These are phyloP conservation scores for Helicoverpa armigera DNA, from an alignment of 1,140 invertebrate genomes.

Conservation along the genomic window DNA sequence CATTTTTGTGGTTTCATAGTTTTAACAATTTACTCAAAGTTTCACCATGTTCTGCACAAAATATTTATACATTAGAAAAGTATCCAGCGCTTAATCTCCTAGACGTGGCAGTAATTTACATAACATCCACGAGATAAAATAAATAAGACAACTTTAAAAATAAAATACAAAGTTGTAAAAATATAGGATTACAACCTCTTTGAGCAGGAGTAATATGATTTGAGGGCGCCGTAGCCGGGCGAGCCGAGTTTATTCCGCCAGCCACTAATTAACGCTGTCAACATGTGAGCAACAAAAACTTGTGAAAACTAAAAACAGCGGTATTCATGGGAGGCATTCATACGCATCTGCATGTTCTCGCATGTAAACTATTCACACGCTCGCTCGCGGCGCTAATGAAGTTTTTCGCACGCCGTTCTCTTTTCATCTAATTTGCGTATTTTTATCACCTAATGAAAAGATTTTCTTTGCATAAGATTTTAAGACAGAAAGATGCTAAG, in stretches of 20 bases:
- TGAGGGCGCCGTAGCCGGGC: not conserved
- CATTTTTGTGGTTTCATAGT: not conserved
- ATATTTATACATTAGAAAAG: too few relatives aligned
- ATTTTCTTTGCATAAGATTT: constrained; percentile 24
- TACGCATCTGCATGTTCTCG: constrained; percentile 32
- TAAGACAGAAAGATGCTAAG: not conserved
- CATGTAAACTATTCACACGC: constrained; percentile 44
- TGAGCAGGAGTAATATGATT: constrained; percentile 21
- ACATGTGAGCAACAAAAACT: constrained; percentile 28
- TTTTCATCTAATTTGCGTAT: constrained; percentile 23
- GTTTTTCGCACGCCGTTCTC: constrained; percentile 31
- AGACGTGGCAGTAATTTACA: too few relatives aligned
- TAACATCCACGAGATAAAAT: not conserved
- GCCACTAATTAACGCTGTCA: constrained; percentile 18
- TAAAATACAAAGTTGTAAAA: not conserved
- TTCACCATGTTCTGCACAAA: too few relatives aligned
- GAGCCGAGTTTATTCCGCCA: not conserved
- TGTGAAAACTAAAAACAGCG: constrained; percentile 29
- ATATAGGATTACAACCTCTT: constrained; percentile 32
- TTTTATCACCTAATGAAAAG: constrained; percentile 33
- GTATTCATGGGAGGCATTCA: constrained; percentile 36
- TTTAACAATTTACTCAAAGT: constrained; percentile 4
- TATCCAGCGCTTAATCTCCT: too few relatives aligned
- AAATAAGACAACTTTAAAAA: not conserved
- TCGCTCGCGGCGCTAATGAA: constrained; percentile 42